These are phyloP conservation scores for Ormyrus nitidulus DNA, from an alignment of 2,888 invertebrate species.

Conservation along the genomic window DNA sequence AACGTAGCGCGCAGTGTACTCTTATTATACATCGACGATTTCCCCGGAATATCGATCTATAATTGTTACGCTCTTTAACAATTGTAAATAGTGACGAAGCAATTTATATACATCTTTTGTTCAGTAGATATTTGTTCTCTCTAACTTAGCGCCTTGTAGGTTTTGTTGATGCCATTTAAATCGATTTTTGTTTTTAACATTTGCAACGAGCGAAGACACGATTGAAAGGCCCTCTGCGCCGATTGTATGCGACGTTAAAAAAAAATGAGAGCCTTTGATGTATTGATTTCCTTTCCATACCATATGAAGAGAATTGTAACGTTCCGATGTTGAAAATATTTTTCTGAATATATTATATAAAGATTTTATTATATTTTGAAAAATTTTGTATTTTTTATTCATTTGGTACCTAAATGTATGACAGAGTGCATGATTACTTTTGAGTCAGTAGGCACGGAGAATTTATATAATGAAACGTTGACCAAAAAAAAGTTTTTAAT, in stretches of 20 bases:
- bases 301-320: slow-evolving; percentile 12
- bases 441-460: too few species aligned
- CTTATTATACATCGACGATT: too few species aligned
- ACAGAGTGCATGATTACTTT: too few species aligned
- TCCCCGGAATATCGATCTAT: not conserved
- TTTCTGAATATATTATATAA: slow-evolving; percentile 51
- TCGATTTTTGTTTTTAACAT: slow-evolving; percentile 14
- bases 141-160: not conserved
- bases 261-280: not conserved
- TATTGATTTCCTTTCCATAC: slow-evolving; percentile 11
- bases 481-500: too few species aligned
- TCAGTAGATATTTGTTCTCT: slow-evolving; percentile 16
- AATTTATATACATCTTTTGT: slow-evolving; percentile 14
- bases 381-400: not conserved
- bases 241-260: slow-evolving; percentile 18
- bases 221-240: slow-evolving; percentile 14
- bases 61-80: slow-evolving; percentile 7
- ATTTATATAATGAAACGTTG: too few species aligned
- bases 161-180: slow-evolving; percentile 9
- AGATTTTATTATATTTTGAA: slow-evolving; percentile 55
- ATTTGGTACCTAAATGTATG: too few species aligned
- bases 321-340: slow-evolving; percentile 53
- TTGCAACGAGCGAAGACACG: not conserved
- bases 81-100: slow-evolving; percentile 38
- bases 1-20: too few species aligned